A percentile compares a stretch with the other conserved stretches of the same genome.
These are phyloP conservation scores for Corvus hawaiiensis DNA, from an alignment of 2,113 vertebrate genomes.

Conservation along the genomic window DNA sequence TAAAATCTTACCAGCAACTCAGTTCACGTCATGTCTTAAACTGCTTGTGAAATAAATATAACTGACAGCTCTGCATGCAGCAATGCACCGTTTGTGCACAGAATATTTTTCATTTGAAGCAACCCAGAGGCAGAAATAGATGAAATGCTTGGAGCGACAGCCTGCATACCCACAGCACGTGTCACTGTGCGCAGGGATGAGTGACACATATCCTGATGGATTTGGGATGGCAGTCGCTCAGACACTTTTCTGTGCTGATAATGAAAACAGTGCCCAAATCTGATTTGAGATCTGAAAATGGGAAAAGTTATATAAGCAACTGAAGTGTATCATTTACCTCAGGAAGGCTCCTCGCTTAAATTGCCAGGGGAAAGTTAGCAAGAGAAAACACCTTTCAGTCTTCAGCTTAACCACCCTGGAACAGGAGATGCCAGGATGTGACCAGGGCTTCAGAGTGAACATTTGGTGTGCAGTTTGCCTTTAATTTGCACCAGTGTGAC, in stretches of 20 bases:
- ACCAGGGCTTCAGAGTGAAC: neutral
- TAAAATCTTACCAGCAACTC: neutral
- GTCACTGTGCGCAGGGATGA: neutral
- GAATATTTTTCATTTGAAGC: neutral
- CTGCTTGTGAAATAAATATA: slow-evolving; percentile 14
- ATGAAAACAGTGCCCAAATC: neutral
- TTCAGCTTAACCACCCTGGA: neutral
- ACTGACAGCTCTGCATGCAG: neutral
- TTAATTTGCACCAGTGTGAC: neutral
- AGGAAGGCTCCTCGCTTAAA: neutral
- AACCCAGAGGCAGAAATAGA: neutral
- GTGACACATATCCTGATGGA: neutral
- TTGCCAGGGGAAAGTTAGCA: neutral
- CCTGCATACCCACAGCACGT: neutral
- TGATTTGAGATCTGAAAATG: neutral
- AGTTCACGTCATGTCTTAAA: neutral
- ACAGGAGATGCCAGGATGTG: fast-evolving
- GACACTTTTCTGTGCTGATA: neutral
- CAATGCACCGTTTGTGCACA: neutral
- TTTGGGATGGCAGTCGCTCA: neutral
- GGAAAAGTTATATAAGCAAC: neutral
- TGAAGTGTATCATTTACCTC: neutral
- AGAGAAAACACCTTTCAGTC: neutral
- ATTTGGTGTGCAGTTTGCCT: neutral
- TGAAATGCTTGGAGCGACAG: neutral